Conservation (phyloP, 92 coral and sea anemone species). For the Nematostella vectensis region DNA sequence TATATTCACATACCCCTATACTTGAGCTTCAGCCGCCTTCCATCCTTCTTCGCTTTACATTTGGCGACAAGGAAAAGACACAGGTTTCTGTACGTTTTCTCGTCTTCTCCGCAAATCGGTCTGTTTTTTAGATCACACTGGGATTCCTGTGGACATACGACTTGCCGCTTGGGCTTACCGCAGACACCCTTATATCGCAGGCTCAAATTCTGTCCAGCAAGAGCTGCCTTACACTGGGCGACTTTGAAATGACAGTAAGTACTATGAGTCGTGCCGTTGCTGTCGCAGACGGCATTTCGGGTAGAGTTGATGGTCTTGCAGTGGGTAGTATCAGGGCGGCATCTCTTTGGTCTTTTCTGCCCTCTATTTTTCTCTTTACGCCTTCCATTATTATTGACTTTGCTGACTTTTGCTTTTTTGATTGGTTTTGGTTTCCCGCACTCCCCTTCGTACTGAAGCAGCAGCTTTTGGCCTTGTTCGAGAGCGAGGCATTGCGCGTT, state of each 20-base stretch:
- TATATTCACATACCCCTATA: conserved; percentile 57
- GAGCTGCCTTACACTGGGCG: conserved; percentile 63
- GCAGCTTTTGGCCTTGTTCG: conserved; percentile 18
- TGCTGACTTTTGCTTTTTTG: conserved; percentile 2
- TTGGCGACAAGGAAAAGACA: conserved; percentile 72
- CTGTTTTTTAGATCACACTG: conserved; percentile 54
- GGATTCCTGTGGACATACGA: conserved; percentile 43
- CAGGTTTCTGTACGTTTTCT: conserved; percentile 68
- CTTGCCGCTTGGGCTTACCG: conserved; percentile 47
- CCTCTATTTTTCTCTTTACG: conserved; percentile 12
- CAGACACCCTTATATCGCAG: conserved; percentile 63
- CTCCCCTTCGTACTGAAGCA: conserved; percentile 32
- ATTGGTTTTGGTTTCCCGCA: conserved; percentile 32
- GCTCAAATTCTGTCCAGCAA: conserved; percentile 28
- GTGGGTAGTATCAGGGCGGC: conserved; percentile 23
- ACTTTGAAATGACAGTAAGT: conserved; percentile 71
- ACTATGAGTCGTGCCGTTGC: conserved; percentile 63
- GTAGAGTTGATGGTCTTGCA: conserved; percentile 39
- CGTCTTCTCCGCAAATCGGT: conserved; percentile 69
- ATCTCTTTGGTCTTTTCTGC: neutral
- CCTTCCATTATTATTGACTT: conserved; percentile 5
- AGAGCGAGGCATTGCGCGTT: conserved; percentile 52
- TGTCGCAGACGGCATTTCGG: conserved; percentile 68
- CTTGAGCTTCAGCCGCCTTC: conserved; percentile 23
- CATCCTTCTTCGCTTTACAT: conserved; percentile 50